phyloP scores from a whole-genome alignment of 2,888 invertebrate species.

The Diaphora mendica region DNA sequence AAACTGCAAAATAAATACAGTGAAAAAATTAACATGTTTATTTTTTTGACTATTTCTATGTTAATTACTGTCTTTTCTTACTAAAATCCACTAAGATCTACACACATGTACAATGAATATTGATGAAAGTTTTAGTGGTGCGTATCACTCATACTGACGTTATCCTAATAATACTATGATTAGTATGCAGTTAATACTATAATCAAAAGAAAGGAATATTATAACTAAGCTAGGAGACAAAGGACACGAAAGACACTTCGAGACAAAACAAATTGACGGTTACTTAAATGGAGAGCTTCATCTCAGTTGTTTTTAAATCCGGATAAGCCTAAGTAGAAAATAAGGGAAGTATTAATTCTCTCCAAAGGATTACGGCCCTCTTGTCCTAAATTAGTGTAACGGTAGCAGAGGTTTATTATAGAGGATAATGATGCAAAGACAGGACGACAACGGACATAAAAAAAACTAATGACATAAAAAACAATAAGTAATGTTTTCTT shows the following conservation, averaged over 20 bases:
- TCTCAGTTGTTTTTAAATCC: conserved; percentile 36
- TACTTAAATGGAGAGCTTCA: conserved; percentile 27
- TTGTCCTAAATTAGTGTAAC: conserved; percentile 17
- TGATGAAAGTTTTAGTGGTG: no score
- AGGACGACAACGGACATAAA: background rate
- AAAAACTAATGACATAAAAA: no score
- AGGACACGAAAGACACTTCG: background rate
- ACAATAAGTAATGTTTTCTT: background rate
- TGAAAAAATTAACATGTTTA: no score
- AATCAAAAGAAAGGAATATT: conserved; percentile 1
- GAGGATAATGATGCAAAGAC: conserved; percentile 5
- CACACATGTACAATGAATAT: background rate
- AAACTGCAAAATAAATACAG: no score
- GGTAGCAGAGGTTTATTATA: conserved; percentile 12
- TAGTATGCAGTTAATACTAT: background rate
- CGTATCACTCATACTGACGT: background rate
- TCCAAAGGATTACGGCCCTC: conserved; percentile 13
- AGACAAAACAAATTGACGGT: conserved; percentile 30
- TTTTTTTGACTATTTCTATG: no score
- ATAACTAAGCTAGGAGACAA: background rate
- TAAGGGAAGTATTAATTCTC: conserved; percentile 32
- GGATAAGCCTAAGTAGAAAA: conserved; percentile 24
- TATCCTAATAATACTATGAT: no score
- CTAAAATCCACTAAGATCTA: background rate
- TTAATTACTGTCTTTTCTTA: no score